Base-by-base conservation (phyloP, 1,140 invertebrate genomes). In the Ladona fulva region DNA sequence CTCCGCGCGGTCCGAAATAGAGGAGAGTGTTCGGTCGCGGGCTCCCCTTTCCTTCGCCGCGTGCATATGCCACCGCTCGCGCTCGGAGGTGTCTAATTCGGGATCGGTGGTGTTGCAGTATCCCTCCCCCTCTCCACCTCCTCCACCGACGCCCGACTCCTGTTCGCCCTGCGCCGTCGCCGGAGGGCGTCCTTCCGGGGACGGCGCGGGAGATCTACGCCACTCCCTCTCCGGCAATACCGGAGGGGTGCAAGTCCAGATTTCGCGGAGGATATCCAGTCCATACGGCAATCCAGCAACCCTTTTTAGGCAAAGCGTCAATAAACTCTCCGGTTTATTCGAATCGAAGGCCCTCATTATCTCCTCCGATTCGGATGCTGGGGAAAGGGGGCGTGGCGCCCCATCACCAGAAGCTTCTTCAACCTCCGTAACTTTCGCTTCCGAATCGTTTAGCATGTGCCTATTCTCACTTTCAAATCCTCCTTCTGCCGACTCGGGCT, bases 281-380 rank as follows among this genome's bases (percentile, higher is more conserved):
- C 91, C 91, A 80, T 87, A 90, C 7, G 91, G 91, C 82, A 92
- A 86, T 5, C 88, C 87, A 37, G 89, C 83, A 25, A 93, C 87
- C 80, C 86, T 89, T 79, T 87, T 86, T 22, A 92, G 83, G 81
- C 91, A 92, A 16, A 92, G 82, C 80, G 91, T 84, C 12, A 84
- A 83, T 76, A 89, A 79, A 6, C 83, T 84, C 29, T 82, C 80
- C 0, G 85, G 83, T 29, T 82, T 77, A 8, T 24, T 76, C 24
- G 24, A 74, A 16, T 22, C 16, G 52, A 16, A 66, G 52, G 12
- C 24, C 44, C 75, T 79, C 29, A 25, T 79, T 75, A 42, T 11
- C 10, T 42, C 78, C 80, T 52, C 44, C 44, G 44, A 52, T 19
- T 52, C 44, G 44, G 10, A 19, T 52, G 44, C 10, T 11, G 44